Percentiles rank a stretch among this genome's conserved stretches.
phyloP scores from a whole-genome alignment of 2,113 vertebrate genomes.

The Stigmatopora nigra region DNA sequence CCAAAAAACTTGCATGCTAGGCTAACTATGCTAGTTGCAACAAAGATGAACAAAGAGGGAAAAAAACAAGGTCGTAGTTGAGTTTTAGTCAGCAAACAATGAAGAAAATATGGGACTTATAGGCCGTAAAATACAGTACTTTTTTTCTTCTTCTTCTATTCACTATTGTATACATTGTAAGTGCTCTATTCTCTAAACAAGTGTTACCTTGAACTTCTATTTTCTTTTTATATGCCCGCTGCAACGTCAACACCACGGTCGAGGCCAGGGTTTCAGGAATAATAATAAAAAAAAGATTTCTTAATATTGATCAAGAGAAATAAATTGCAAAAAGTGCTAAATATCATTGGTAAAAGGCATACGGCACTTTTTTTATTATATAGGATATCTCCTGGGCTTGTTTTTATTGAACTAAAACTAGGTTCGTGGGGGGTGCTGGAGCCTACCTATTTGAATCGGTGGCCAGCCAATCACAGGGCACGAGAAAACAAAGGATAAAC shows the following conservation, averaged over 20 bases:
- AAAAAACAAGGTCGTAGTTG: too few species aligned
- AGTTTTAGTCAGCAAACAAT: too few species aligned
- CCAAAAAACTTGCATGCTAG: too few species aligned
- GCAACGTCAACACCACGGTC: neutral
- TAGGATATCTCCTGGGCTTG: neutral
- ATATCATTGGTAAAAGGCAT: neutral
- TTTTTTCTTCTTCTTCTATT: neutral
- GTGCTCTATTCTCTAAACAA: neutral
- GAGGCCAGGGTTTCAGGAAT: neutral
- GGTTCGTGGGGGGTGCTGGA: too few species aligned
- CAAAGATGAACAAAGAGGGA: too few species aligned
- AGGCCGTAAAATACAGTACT: too few species aligned
- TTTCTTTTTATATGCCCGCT: neutral
- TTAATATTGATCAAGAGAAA: neutral
- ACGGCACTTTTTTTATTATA: neutral
- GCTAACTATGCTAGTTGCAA: too few species aligned
- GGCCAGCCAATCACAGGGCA: too few species aligned
- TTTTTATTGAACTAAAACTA: neutral
- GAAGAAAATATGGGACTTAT: too few species aligned
- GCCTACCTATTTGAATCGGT: too few species aligned
- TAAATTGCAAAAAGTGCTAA: neutral
- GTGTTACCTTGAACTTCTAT: neutral
- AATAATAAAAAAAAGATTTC: neutral
- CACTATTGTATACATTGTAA: neutral
- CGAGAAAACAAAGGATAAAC: too few species aligned